Evolutionary conservation across 2,797 vertebrate genomes (phyloP), one percentile per base, ranked within the genome.

Genomic region (Thamnophis elegans): DNA sequence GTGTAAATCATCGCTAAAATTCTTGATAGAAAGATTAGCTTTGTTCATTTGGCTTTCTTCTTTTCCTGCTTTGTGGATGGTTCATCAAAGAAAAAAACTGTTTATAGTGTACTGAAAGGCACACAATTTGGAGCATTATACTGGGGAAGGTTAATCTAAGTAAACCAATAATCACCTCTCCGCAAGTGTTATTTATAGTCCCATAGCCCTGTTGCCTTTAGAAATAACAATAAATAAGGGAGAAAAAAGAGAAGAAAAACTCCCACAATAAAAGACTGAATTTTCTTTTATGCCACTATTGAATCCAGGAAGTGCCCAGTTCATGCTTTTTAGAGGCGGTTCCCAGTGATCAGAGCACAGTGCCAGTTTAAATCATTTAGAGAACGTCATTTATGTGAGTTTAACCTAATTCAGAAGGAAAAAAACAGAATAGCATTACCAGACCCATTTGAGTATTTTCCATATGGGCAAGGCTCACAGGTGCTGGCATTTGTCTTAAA

Each of bases 361-460:
- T 87, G 13, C 7, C 20, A 47, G 42, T 86, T 56, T 68, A 18
- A 16, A n/a, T n/a, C 28, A 58, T 53, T 88, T 91, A 54, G 87
- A 89, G 26, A 65, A 62, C 62, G 32, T 42, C n/a, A 88, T n/a
- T 36, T 4, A 4, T 22, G 22, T 55, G 11, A 54, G 36, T 12
- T 62, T 87, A 18, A 42, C 13, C 5, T n/a, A 47, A 65, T 59
- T 42, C n/a, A 89, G 28, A 88, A 65, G 51, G 58, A 20, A 36
- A 55, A 90, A 25, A 65, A 92, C 25, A 54, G n/a, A 62, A n/a
- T 0, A 0, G 0, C 95, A 95, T 95, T 97, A 99, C 99, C 98
- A 42, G 98, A 98, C 95, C 99, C 99, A 0, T 99, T 98, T 92
- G 99, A 99, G 96, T 98, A 99, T 54, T 96, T 98, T 89, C 98